Evolutionary conservation across 1,140 invertebrate species (phyloP).

Genomic region (Meloidogyne floridensis): DNA sequence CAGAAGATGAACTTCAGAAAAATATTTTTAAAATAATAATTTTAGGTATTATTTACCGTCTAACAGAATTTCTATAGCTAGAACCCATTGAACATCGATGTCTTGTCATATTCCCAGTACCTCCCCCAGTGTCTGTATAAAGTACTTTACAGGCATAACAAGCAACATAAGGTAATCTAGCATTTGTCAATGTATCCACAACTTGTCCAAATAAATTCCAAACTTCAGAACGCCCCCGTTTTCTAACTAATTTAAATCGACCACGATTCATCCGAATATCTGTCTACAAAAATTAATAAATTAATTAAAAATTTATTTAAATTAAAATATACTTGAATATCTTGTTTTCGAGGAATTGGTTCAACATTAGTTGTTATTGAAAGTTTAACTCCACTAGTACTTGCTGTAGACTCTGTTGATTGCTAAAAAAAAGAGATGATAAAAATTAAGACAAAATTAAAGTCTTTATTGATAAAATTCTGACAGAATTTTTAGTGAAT

Average conservation of each 20-base stretch:
- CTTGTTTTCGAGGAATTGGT: constrained; percentile 60
- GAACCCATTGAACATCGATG: constrained; percentile 58
- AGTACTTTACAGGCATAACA: constrained; percentile 65
- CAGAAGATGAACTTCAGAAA: constrained; percentile 36
- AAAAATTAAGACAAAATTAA: not conserved
- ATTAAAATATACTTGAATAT: constrained; percentile 45
- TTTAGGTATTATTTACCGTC: constrained; percentile 32
- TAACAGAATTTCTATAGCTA: constrained; percentile 61
- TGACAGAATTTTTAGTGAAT: not conserved
- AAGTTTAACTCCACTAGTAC: constrained; percentile 38
- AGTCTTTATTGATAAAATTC: too few relatives aligned
- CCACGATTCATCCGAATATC: constrained; percentile 60
- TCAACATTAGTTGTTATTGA: constrained; percentile 17
- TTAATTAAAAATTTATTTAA: not conserved
- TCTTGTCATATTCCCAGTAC: constrained; percentile 55
- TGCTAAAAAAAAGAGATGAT: constrained; percentile 35
- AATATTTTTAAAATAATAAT: not conserved
- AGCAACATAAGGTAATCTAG: constrained; percentile 60
- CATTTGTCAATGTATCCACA: constrained; percentile 55
- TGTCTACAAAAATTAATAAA: constrained; percentile 41
- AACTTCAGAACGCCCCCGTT: constrained; percentile 63
- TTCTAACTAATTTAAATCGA: constrained; percentile 59
- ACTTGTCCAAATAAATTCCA: constrained; percentile 66
- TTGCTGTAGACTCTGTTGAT: constrained; percentile 58
- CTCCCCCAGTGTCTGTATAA: constrained; percentile 64